Percentiles rank a stretch among this genome's conserved stretches.
Conservation (phyloP, 2,797 vertebrate genomes). For the Melanotaenia nigrans region DNA sequence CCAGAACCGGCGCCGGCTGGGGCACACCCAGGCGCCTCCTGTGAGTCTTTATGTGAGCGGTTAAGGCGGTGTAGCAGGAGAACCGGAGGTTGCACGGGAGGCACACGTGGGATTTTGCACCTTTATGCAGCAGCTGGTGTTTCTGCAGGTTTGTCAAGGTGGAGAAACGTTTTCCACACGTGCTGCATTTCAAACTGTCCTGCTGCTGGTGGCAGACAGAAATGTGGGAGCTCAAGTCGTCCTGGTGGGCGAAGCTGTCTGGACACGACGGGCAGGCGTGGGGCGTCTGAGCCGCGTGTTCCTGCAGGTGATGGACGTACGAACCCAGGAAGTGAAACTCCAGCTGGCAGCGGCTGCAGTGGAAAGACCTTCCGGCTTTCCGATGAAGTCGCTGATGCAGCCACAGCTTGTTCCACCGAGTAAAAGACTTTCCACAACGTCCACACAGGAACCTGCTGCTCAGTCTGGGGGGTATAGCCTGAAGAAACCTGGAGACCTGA, state of each 20-base stretch:
- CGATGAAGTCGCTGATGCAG: slow-evolving; percentile 41
- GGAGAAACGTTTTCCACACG: slow-evolving; percentile 27
- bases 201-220: slow-evolving; percentile 22
- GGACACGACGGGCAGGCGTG: slow-evolving; percentile 39
- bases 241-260: slow-evolving; percentile 28
- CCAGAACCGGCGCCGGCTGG: slow-evolving; percentile 28
- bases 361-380: slow-evolving; percentile 32
- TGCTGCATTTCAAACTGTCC: slow-evolving; percentile 42
- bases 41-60: slow-evolving; percentile 47
- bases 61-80: slow-evolving; percentile 26
- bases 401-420: slow-evolving; percentile 48
- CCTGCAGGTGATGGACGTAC: slow-evolving; percentile 59
- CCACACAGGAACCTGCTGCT: slow-evolving; percentile 38
- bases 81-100: slow-evolving; percentile 42
- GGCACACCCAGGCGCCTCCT: slow-evolving; percentile 2
- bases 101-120: slow-evolving; percentile 35
- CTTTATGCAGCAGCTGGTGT: slow-evolving; percentile 60
- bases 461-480: slow-evolving; percentile 14
- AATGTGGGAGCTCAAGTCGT: slow-evolving; percentile 30
- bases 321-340: slow-evolving; percentile 58
- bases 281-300: slow-evolving; percentile 50
- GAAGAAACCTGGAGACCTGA: too few species aligned
- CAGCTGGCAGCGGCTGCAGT: slow-evolving; percentile 54
- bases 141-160: slow-evolving; percentile 48
- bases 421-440: slow-evolving; percentile 50